Conservation (phyloP, 2,888 invertebrate species). For the Epirrhoe alternata region DNA sequence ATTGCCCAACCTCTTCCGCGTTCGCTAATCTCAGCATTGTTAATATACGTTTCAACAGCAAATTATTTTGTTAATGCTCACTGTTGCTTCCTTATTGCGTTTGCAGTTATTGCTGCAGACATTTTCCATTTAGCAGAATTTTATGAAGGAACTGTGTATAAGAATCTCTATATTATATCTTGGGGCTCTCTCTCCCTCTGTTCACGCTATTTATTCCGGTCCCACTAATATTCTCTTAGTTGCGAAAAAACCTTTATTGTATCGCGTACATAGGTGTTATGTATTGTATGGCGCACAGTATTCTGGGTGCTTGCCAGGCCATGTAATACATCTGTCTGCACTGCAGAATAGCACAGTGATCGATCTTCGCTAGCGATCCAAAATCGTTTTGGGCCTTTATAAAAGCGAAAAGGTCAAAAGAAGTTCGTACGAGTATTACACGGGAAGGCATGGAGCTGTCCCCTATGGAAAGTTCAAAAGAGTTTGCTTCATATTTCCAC, state of each 20-base stretch:
- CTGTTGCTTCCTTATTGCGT: constrained; percentile 39
- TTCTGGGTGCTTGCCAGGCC: constrained; percentile 64
- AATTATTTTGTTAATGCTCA: constrained; percentile 25
- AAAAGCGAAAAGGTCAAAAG: no score
- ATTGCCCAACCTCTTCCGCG: constrained; percentile 26
- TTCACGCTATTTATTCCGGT: no score
- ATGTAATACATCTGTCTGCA: constrained; percentile 57
- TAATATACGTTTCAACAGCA: constrained; percentile 23
- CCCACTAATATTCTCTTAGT: no score
- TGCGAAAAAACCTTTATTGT: neutral
- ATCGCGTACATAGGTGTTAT: neutral
- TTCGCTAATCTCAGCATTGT: constrained; percentile 26
- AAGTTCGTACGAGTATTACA: no score
- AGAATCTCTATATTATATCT: no score
- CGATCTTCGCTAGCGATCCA: no score
- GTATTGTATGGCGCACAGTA: constrained; percentile 29
- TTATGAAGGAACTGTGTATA: neutral
- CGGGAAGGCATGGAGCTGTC: no score
- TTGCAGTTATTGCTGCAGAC: neutral
- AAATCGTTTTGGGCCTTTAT: no score
- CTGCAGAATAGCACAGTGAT: constrained; percentile 32
- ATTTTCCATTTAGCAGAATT: neutral
- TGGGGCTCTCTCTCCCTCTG: no score
- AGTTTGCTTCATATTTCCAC: no score
- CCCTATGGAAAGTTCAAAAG: no score